Conservation (phyloP, 2,888 invertebrate species). For the Cerastis leucographa region DNA sequence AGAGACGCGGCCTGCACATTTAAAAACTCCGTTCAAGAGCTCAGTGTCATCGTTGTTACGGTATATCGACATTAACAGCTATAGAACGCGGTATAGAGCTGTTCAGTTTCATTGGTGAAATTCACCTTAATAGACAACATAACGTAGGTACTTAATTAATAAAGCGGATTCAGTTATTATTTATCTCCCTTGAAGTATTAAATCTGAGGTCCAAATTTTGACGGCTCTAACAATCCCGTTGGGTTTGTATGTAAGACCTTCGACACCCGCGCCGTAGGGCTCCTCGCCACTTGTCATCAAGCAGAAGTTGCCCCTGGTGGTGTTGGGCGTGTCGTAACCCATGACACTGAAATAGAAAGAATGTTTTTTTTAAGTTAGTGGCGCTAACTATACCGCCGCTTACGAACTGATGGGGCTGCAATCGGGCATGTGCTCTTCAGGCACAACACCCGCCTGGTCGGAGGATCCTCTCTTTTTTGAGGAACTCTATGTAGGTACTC, state of each 20-base stretch:
- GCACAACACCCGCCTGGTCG: neutral
- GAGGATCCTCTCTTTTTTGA: neutral
- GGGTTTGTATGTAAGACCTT: neutral
- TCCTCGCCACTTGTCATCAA: conserved; percentile 75
- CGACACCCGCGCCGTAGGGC: conserved; percentile 74
- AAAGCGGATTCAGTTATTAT: neutral
- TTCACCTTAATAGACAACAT: neutral
- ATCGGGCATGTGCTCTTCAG: neutral
- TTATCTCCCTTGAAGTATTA: neutral
- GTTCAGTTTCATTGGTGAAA: neutral
- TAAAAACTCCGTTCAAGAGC: neutral
- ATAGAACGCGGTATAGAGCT: neutral
- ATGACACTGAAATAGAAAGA: conserved; percentile 75
- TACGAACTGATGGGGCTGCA: neutral
- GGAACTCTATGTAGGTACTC: neutral
- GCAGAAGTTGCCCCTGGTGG: conserved; percentile 75
- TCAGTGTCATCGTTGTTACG: neutral
- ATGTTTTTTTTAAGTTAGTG: neutral
- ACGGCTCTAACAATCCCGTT: neutral
- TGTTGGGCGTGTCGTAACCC: conserved; percentile 75
- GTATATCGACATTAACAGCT: neutral
- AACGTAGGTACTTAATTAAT: neutral
- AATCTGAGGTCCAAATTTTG: rapidly evolving
- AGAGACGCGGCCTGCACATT: neutral
- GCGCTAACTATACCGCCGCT: neutral